phyloP scores from a whole-genome alignment of 2,797 vertebrate genomes.

The Meriones psammophilus region DNA sequence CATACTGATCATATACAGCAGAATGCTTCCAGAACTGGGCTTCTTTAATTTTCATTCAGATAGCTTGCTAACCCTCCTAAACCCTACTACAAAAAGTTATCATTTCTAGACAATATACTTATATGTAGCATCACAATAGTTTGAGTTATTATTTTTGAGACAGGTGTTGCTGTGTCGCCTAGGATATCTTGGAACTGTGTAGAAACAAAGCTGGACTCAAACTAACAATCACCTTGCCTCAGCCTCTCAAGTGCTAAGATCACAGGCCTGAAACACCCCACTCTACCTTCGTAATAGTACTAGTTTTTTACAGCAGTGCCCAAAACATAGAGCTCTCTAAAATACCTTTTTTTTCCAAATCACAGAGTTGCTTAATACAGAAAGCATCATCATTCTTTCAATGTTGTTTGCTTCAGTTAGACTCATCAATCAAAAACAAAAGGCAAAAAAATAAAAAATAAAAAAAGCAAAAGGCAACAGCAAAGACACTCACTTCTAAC shows the following conservation, averaged over 20 bases:
- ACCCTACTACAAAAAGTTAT: conserved; percentile 25
- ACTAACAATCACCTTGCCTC: background rate
- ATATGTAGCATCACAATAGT: background rate
- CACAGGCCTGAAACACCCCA: background rate
- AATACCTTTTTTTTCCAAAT: background rate
- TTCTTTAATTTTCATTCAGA: conserved; percentile 15
- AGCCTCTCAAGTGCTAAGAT: background rate
- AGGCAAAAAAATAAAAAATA: conserved; percentile 21
- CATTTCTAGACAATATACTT: conserved; percentile 46
- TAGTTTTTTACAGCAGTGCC: background rate
- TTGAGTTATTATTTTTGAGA: background rate
- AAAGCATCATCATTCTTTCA: conserved; percentile 30
- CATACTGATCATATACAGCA: background rate
- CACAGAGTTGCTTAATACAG: background rate
- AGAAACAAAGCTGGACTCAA: background rate
- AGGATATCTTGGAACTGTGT: background rate
- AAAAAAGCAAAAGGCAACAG: conserved; percentile 54
- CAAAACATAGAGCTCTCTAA: conserved; percentile 52
- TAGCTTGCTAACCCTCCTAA: conserved; percentile 17
- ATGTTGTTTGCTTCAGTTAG: conserved; percentile 43
- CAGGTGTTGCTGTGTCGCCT: background rate
- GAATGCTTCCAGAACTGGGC: conserved; percentile 41
- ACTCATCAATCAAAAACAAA: conserved; percentile 45
- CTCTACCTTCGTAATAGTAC: background rate
- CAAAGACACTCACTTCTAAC: conserved; percentile 91